These are phyloP conservation scores for Orthosia cruda DNA, from an alignment of 2,888 invertebrate species.

Conservation along the genomic window DNA sequence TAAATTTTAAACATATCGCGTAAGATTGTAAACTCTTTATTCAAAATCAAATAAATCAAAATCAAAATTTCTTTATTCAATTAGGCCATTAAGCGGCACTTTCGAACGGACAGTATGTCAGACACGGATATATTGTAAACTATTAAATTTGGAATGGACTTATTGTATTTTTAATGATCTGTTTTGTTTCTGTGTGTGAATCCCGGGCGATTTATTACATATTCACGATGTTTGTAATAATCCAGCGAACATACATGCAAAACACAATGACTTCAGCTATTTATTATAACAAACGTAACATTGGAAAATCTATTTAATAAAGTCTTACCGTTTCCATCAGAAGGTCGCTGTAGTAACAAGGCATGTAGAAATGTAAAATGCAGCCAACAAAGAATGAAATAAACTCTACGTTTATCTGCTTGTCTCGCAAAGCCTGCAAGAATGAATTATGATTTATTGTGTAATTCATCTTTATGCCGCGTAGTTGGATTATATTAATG, in stretches of 20 bases:
- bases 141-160: too few relatives aligned
- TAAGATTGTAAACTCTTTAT: too few relatives aligned
- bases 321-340: conserved; percentile 81
- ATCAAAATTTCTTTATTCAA: too few relatives aligned
- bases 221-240: too few relatives aligned
- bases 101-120: too few relatives aligned
- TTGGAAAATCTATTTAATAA: not conserved
- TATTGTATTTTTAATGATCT: too few relatives aligned
- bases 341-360: conserved; percentile 84
- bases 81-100: too few relatives aligned
- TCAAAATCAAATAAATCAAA: too few relatives aligned
- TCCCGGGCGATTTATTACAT: too few relatives aligned
- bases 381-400: conserved; percentile 74
- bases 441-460: conserved; percentile 50
- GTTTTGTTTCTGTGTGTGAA: too few relatives aligned
- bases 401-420: conserved; percentile 79
- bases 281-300: not conserved
- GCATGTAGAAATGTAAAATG: conserved; percentile 80
- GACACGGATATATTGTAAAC: too few relatives aligned
- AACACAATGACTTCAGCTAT: not conserved
- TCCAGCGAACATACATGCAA: not conserved
- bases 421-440: conserved; percentile 76
- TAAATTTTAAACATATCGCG: not conserved
- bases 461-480: conserved; percentile 46
- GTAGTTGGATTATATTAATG: conserved; percentile 26